Base-by-base conservation (phyloP, 2,113 vertebrate species). In the Crocuta crocuta region DNA sequence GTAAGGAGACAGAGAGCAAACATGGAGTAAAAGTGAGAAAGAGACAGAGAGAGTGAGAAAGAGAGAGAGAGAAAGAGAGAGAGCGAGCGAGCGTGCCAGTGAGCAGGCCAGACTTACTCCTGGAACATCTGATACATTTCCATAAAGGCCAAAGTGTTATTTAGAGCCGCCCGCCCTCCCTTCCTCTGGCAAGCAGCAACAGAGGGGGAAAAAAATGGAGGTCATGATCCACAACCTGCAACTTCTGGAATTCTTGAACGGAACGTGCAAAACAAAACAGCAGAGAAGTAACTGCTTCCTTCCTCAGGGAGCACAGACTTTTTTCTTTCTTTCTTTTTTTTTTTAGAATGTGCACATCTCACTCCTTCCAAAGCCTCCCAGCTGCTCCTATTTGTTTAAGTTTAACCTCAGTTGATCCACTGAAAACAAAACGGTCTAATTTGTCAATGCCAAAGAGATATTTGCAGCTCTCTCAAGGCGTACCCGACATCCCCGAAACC, bases 81-180 rank as follows among this genome's bases (percentile, higher is more conserved):
- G 89, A 1, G 2, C 9, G 24, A 58, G 68, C 58, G 58, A 9
- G 1, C 63, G 92, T 43, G 84, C 97, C 92, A 66, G 11, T 0
- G 88, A 97, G 91, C 93, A 48, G 55, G 78, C n/a, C 33, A 87
- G 94, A 48, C 94, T 65, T 92, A 87, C 98, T 99, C 98, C 98
- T 97, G 97, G 98, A 98, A 99, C 98, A 98, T 98, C 96, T 98
- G 98, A 99, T 98, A 76, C 78, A 76, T 98, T 98, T 98, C 99
- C 98, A 98, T 73, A 98, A 98, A 99, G 99, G 99, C 99, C 98
- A 97, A n/a, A 98, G 98, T 97, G 98, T 99, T 99, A 99, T 98
- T 99, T 98, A 97, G 98, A 99, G 98, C 98, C 71, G 91, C 98
- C 97, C 53, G 31, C 97, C 88, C 98, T 97, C 98, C 98, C 98